phyloP scores from a whole-genome alignment of 2,113 vertebrate genomes.

The Suncus etruscus region DNA sequence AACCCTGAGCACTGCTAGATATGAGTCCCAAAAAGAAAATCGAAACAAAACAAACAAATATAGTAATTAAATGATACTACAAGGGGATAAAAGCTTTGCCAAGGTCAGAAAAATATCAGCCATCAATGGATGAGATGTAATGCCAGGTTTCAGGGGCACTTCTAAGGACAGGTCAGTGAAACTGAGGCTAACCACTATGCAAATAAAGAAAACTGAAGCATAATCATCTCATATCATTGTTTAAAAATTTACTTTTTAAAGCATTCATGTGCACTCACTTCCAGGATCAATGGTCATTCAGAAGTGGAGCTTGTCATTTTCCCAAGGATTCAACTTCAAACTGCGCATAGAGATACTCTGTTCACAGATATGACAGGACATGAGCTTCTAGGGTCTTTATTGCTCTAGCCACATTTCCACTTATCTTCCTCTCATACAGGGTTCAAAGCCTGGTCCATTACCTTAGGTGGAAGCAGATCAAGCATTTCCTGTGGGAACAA shows the following conservation, averaged over 20 bases:
- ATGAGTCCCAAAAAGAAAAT: too few relatives aligned
- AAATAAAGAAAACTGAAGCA: background rate
- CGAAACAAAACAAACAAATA: too few relatives aligned
- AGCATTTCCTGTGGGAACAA: background rate
- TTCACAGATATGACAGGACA: accelerated
- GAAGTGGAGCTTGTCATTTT: background rate
- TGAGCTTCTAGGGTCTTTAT: accelerated
- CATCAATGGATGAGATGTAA: too few relatives aligned
- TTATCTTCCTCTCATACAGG: background rate
- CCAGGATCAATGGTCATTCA: background rate
- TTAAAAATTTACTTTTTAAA: background rate
- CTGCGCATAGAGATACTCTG: accelerated
- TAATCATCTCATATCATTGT: background rate
- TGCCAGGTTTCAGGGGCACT: too few relatives aligned
- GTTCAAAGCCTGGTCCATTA: background rate
- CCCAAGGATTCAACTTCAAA: background rate
- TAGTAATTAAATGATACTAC: too few relatives aligned
- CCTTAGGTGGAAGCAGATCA: background rate
- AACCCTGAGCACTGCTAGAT: too few relatives aligned
- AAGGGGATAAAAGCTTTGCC: too few relatives aligned
- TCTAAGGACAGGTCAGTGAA: too few relatives aligned
- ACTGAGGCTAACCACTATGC: background rate
- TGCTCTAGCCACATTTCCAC: accelerated
- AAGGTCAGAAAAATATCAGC: too few relatives aligned
- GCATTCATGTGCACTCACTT: background rate